Base-by-base conservation (phyloP, 2,113 vertebrate genomes). In the Ceyx margarethae region DNA sequence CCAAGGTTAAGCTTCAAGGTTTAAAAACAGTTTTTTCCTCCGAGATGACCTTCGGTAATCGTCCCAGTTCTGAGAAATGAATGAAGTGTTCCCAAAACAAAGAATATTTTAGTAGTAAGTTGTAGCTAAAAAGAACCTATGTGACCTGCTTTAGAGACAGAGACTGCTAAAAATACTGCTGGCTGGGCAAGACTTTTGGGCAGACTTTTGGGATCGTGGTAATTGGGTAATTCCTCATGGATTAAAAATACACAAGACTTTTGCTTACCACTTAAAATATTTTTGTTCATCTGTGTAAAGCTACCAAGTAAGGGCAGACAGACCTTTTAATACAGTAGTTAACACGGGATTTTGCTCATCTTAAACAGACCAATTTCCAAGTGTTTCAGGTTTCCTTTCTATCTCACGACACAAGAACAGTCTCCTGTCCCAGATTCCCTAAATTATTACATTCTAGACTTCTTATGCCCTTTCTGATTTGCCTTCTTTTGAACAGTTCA, bases 21-120 rank as follows among this genome's bases (percentile, higher is more conserved):
- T 94, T 94, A 80, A 88, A 82, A 93, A 79, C 72, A 80, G 28
- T 31, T 80, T 82, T 50, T 37, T 57, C 57, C 37, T 82, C 72
- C 2, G 4, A 87, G 51, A 81, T 72, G 92, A 93, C 92, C 95
- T 93, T 94, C 56, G 0, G 16, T 40, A 73, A 40, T 20, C 1
- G 78, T 40, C 84, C 94, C 87, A 94, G 81, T 95, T 96, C 68
- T 53, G 37, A 87, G 67, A 89, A 93, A 87, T 89, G 75, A 95
- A 94, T 93, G 90, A 91, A 96, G 50, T 64, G 78, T 89, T 94
- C 89, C 60, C 78, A 92, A 96, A 95, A 93, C 86, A 93, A 94
- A 87, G 74, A 20, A 89, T 53, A 89, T 91, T 90, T 93, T 89
- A 95, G 77, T 85, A 87, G 89, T 62, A 93, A 92, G 42, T 82